These are phyloP conservation scores for Halcyon senegalensis DNA, from an alignment of 2,113 vertebrate genomes.

Conservation along the genomic window DNA sequence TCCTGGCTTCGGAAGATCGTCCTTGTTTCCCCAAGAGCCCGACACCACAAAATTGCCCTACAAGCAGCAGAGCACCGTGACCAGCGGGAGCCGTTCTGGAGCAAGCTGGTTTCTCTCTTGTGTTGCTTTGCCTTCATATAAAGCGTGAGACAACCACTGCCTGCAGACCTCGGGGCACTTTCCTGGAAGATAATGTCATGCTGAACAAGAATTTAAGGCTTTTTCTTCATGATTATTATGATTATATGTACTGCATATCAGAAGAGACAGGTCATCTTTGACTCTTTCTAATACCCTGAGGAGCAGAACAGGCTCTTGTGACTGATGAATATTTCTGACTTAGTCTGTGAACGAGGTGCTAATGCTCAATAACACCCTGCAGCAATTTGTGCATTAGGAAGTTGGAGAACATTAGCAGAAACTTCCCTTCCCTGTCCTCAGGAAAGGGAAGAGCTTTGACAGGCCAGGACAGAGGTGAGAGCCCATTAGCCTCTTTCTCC, in stretches of 20 bases:
- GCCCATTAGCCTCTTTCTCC: neutral
- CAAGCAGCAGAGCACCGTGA: neutral
- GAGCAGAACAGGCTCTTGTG: neutral
- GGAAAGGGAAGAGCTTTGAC: neutral
- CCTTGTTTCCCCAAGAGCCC: neutral
- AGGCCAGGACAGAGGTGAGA: neutral
- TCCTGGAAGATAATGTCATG: neutral
- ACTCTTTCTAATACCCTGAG: neutral
- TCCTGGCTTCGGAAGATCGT: neutral
- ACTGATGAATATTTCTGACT: neutral
- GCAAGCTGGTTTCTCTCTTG: neutral
- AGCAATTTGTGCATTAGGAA: neutral
- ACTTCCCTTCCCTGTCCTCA: neutral
- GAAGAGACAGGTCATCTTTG: neutral
- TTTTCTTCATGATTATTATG: neutral
- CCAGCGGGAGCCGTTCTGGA: fast-evolving
- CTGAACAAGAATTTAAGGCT: neutral
- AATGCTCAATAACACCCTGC: neutral
- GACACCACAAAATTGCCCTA: neutral
- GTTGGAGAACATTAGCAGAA: neutral
- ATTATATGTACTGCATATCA: neutral
- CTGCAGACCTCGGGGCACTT: neutral
- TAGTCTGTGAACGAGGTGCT: neutral
- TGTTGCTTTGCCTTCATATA: neutral
- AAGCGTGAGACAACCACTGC: neutral